phyloP scores from a whole-genome alignment of 2,797 vertebrate genomes.

The Miichthys miiuy region DNA sequence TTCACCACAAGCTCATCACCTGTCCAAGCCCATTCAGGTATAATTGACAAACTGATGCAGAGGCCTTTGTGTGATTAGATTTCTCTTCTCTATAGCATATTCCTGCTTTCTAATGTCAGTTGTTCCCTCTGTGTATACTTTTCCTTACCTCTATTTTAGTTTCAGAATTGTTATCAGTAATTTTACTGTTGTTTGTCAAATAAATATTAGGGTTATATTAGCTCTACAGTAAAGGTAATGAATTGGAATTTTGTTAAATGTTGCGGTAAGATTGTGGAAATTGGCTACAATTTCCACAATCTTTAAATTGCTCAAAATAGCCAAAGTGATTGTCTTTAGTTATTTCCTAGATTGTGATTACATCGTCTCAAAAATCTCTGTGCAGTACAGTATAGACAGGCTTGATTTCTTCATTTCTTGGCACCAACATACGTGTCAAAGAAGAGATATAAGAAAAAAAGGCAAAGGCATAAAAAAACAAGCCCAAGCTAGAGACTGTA shows the following conservation, averaged over 20 bases:
- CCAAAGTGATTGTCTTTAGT: not conserved
- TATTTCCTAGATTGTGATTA: not conserved
- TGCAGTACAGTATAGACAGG: not conserved
- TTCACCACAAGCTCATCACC: constrained; percentile 76
- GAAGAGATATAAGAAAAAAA: constrained; percentile 39
- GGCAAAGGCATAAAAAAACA: constrained; percentile 11
- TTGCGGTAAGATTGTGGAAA: not conserved
- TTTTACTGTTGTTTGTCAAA: not conserved
- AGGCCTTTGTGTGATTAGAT: constrained; percentile 50
- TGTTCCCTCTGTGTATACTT: constrained; percentile 3
- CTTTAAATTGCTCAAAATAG: not conserved
- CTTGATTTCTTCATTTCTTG: constrained; percentile 46
- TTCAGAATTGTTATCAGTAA: not conserved
- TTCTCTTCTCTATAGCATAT: constrained; percentile 5
- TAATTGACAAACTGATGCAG: constrained; percentile 57
- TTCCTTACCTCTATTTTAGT: constrained; percentile 9
- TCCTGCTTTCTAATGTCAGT: constrained; percentile 31
- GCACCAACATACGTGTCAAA: constrained; percentile 32
- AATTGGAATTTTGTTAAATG: not conserved
- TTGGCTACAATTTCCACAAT: not conserved
- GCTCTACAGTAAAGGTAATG: not conserved
- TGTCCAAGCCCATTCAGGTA: constrained; percentile 70
- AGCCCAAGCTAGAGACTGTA: constrained; percentile 39
- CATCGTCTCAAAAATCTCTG: not conserved
- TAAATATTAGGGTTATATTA: not conserved